A percentile compares a stretch with the other conserved stretches of the same genome.
Evolutionary conservation across 1,140 invertebrate species (phyloP).

Genomic region (Stenopsyche tienmushanensis): DNA sequence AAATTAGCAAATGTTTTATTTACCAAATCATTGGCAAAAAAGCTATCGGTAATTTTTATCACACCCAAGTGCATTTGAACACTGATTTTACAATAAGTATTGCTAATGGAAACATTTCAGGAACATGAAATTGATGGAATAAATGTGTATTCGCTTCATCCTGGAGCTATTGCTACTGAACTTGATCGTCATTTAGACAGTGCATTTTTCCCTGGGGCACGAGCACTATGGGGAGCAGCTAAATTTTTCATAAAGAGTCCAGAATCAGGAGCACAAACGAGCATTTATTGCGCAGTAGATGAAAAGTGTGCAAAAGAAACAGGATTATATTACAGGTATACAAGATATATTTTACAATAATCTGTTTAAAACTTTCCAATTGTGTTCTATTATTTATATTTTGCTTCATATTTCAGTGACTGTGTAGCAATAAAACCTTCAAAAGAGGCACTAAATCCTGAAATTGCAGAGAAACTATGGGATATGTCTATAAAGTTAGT

Average conservation of each 20-base stretch:
- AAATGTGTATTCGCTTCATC: slow-evolving; percentile 79
- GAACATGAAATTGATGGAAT: slow-evolving; percentile 54
- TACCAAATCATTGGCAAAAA: slow-evolving; percentile 60
- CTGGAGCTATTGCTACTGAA: slow-evolving; percentile 79
- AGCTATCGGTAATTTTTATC: slow-evolving; percentile 58
- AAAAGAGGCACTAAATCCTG: slow-evolving; percentile 53
- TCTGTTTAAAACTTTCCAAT: background rate
- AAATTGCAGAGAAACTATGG: slow-evolving; percentile 71
- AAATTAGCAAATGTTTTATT: slow-evolving; percentile 79
- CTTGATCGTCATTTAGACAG: slow-evolving; percentile 65
- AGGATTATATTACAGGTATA: slow-evolving; percentile 64
- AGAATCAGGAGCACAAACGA: slow-evolving; percentile 69
- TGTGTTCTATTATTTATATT: no score
- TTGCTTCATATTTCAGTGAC: slow-evolving; percentile 50
- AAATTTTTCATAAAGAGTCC: slow-evolving; percentile 73
- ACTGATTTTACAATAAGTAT: no score
- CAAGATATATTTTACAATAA: background rate
- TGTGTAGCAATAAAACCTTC: slow-evolving; percentile 54
- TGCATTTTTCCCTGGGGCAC: slow-evolving; percentile 47
- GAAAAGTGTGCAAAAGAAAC: slow-evolving; percentile 61
- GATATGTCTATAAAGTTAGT: slow-evolving; percentile 63
- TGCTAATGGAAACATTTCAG: slow-evolving; percentile 17
- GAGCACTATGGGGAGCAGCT: slow-evolving; percentile 59
- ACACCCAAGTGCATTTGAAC: slow-evolving; percentile 71
- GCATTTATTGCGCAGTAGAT: slow-evolving; percentile 68